A percentile compares a stretch with the other conserved stretches of the same genome.
These are phyloP conservation scores for Cynaeus angustus DNA, from an alignment of 2,888 invertebrate genomes.

Conservation along the genomic window DNA sequence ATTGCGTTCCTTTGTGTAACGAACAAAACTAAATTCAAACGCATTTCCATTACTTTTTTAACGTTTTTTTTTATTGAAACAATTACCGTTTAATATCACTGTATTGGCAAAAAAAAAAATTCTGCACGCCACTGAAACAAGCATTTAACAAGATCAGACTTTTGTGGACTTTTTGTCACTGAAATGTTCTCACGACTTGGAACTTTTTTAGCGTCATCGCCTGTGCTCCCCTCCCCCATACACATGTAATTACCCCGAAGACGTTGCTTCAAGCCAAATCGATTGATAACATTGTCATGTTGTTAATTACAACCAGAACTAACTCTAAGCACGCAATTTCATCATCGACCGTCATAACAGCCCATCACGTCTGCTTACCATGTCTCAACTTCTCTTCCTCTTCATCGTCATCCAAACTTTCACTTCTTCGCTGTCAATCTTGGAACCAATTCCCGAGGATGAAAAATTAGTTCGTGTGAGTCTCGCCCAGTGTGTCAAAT, in stretches of 20 bases:
- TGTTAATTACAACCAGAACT: background rate
- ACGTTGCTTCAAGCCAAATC: constrained; percentile 20
- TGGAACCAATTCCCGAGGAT: background rate
- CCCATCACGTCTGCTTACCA: background rate
- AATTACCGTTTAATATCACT: no score
- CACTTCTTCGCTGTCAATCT: background rate
- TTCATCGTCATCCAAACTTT: constrained; percentile 2
- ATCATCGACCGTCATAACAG: background rate
- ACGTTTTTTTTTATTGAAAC: no score
- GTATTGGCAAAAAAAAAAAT: no score
- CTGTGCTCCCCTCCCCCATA: constrained; percentile 3
- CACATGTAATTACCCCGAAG: constrained; percentile 16
- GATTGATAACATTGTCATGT: constrained; percentile 10
- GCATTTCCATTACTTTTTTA: no score
- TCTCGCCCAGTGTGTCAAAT: constrained; percentile 23
- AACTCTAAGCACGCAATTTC: constrained; percentile 22
- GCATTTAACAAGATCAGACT: no score
- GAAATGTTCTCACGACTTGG: no score
- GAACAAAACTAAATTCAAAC: no score
- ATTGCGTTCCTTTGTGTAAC: no score
- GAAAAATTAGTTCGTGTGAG: constrained; percentile 4
- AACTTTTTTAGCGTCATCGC: no score
- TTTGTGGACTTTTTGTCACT: no score
- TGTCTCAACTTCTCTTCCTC: constrained; percentile 6
- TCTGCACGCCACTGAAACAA: no score